These are phyloP conservation scores for Pemphredon lugubris DNA, from an alignment of 2,888 invertebrate species.

Conservation along the genomic window DNA sequence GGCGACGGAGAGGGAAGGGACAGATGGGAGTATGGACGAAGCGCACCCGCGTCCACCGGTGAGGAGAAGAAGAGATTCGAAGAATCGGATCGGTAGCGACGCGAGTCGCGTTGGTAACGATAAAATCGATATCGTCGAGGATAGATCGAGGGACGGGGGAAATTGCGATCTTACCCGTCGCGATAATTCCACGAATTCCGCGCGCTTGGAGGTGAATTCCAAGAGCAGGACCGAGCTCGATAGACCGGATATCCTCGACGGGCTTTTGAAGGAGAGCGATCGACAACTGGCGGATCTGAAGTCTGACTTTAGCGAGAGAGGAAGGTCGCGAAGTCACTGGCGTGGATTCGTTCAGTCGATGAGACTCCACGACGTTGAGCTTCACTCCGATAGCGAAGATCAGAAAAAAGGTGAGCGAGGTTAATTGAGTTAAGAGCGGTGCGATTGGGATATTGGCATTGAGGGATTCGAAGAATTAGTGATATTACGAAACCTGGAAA, in stretches of 20 bases:
- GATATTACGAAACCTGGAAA: no score
- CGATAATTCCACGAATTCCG: slow-evolving; percentile 5
- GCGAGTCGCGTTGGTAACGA: background rate
- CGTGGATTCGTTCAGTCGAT: slow-evolving; percentile 75
- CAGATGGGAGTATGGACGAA: slow-evolving; percentile 26
- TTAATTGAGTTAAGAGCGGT: no score
- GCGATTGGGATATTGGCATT: no score
- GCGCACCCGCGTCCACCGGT: slow-evolving; percentile 61
- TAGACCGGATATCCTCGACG: slow-evolving; percentile 74
- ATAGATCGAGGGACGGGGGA: slow-evolving; percentile 1
- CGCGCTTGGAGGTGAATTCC: slow-evolving; percentile 8
- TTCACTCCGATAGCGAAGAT: slow-evolving; percentile 75
- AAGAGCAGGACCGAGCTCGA: slow-evolving; percentile 59
- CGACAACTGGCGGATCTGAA: slow-evolving; percentile 70
- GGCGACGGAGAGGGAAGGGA: slow-evolving; percentile 37
- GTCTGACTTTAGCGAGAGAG: slow-evolving; percentile 64
- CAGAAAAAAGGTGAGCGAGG: slow-evolving; percentile 71
- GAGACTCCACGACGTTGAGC: slow-evolving; percentile 73
- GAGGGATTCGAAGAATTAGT: no score
- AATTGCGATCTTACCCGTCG: background rate
- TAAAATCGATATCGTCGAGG: background rate
- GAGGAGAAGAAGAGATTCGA: slow-evolving; percentile 56
- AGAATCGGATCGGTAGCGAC: slow-evolving; percentile 25
- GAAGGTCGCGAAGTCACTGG: slow-evolving; percentile 72
- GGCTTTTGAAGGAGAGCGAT: slow-evolving; percentile 74